These are phyloP conservation scores for Argyra leucocephala DNA, from an alignment of 2,888 invertebrate species.

Conservation along the genomic window DNA sequence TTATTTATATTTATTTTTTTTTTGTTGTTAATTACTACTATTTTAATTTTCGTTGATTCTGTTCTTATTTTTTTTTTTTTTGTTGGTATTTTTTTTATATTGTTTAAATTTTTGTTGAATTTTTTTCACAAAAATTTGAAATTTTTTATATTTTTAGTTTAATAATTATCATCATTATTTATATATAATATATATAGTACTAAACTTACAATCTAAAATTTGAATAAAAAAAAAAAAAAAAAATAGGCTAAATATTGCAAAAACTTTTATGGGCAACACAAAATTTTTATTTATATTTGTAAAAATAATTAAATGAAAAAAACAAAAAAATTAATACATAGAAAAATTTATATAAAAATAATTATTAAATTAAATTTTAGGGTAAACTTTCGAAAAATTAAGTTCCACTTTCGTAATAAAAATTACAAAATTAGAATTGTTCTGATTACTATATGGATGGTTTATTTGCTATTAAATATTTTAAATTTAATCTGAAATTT, in stretches of 20 bases:
- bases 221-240: not conserved
- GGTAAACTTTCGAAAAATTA: too few relatives aligned
- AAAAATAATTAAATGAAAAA: not conserved
- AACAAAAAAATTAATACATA: not conserved
- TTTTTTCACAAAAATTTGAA: too few relatives aligned
- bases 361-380: too few relatives aligned
- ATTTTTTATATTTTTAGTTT: not conserved
- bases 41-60: not conserved
- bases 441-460: too few relatives aligned
- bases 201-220: slow-evolving; percentile 3
- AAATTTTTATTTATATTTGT: not conserved
- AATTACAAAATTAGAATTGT: too few relatives aligned
- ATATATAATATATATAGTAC: too few relatives aligned
- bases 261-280: not conserved
- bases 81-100: not conserved
- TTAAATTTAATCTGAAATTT: too few relatives aligned
- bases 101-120: not conserved
- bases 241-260: slow-evolving; percentile 4
- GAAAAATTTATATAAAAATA: too few relatives aligned
- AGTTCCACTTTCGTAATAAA: too few relatives aligned
- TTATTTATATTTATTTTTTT: not conserved
- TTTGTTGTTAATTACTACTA: not conserved
- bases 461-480: too few relatives aligned
- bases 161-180: not conserved
- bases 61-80: not conserved